phyloP scores from a whole-genome alignment of 2,113 vertebrate species.

The Ochotona curzoniae region DNA sequence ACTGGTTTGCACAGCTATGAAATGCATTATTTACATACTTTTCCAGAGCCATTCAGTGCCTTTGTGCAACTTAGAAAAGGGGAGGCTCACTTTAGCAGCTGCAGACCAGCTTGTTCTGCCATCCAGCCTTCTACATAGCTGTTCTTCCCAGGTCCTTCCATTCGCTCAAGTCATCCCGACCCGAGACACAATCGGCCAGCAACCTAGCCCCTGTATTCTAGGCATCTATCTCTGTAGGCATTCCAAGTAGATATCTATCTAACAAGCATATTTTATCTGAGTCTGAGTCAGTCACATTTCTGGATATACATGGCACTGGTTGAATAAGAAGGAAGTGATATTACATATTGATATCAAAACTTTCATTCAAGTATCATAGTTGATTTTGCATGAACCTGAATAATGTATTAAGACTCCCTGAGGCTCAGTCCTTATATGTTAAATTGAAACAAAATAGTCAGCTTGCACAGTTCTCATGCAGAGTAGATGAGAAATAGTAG shows the following conservation, averaged over 20 bases:
- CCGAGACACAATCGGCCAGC: rapidly evolving
- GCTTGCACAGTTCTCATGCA: background rate
- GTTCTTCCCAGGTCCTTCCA: background rate
- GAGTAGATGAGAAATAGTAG: background rate
- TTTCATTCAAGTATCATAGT: background rate
- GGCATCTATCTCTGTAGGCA: background rate
- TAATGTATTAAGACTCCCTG: background rate
- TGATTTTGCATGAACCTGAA: background rate
- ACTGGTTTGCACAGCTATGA: rapidly evolving
- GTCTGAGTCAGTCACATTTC: background rate
- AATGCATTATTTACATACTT: background rate
- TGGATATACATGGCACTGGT: background rate
- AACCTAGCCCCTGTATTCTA: background rate
- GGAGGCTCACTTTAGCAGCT: rapidly evolving
- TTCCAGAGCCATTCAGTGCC: rapidly evolving
- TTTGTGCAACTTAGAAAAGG: background rate
- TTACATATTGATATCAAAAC: background rate
- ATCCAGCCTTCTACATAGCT: background rate
- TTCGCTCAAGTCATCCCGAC: background rate
- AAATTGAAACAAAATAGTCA: background rate
- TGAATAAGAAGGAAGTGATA: background rate
- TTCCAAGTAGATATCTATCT: background rate
- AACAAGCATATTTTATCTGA: background rate
- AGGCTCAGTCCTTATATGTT: background rate
- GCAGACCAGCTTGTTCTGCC: background rate